phyloP scores from a whole-genome alignment of 2,113 vertebrate species.

The Thermophis baileyi region DNA sequence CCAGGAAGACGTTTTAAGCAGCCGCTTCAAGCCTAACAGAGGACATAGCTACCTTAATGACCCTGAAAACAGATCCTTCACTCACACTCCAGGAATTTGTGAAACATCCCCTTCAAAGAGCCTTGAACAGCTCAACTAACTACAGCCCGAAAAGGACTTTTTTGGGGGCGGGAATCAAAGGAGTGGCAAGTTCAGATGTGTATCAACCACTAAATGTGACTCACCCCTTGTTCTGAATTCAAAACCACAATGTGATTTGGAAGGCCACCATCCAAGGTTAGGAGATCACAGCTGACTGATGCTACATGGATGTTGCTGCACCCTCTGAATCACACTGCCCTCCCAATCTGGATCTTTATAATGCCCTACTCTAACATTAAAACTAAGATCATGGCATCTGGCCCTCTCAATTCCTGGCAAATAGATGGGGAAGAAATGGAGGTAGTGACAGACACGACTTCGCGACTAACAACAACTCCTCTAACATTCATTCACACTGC shows the following conservation, averaged over 20 bases:
- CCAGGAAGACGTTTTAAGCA: not conserved
- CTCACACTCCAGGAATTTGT: not conserved
- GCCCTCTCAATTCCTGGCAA: no score
- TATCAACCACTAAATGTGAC: no score
- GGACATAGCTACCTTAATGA: not conserved
- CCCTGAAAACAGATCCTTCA: not conserved
- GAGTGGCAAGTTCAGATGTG: no score
- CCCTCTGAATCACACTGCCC: not conserved
- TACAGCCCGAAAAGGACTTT: not conserved
- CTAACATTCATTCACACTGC: not conserved
- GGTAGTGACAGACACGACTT: no score
- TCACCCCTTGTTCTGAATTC: not conserved
- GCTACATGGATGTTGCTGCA: not conserved
- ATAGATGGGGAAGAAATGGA: no score
- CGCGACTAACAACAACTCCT: not conserved
- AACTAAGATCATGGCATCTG: no score
- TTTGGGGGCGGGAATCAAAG: no score
- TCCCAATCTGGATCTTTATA: not conserved
- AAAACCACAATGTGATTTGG: not conserved
- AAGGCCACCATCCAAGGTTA: not conserved
- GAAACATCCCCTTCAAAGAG: not conserved
- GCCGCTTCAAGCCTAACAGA: not conserved
- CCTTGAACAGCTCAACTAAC: not conserved
- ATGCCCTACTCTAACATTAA: not conserved
- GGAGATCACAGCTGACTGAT: not conserved